Evolutionary conservation across 1,140 invertebrate genomes (phyloP).

Genomic region (Pseudomyrmex pallidus): DNA sequence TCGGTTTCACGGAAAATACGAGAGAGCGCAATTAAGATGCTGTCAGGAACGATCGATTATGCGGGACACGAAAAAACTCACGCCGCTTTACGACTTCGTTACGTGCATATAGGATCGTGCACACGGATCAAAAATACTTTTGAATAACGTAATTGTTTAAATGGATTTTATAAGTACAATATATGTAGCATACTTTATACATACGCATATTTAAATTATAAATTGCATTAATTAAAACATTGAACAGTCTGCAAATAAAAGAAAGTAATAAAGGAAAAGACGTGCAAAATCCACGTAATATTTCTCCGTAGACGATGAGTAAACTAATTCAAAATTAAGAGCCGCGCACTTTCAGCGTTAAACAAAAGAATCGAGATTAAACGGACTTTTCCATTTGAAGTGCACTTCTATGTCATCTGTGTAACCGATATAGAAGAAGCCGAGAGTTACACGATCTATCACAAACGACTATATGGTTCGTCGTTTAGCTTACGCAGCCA

Average conservation of each 20-base stretch:
- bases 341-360: neutral
- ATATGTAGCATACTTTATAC: too few species aligned
- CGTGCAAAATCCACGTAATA: too few species aligned
- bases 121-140: neutral
- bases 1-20: conserved; percentile 1
- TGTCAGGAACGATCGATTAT: conserved; percentile 42
- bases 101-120: neutral
- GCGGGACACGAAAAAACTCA: conserved; percentile 4
- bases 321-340: neutral
- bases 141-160: neutral
- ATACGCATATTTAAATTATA: too few species aligned
- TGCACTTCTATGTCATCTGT: neutral
- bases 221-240: too few species aligned
- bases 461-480: neutral
- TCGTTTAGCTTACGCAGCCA: neutral
- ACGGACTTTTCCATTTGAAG: conserved; percentile 7
- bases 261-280: too few species aligned
- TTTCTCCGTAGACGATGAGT: neutral
- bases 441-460: conserved; percentile 2
- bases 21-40: conserved; percentile 32
- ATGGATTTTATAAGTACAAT: too few species aligned
- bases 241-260: too few species aligned
- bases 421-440: conserved; percentile 1
- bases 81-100: conserved; percentile 1
- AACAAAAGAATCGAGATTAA: conserved; percentile 46